Evolutionary conservation across 2,113 vertebrate genomes (phyloP).

Genomic region (Dissostichus mawsoni): DNA sequence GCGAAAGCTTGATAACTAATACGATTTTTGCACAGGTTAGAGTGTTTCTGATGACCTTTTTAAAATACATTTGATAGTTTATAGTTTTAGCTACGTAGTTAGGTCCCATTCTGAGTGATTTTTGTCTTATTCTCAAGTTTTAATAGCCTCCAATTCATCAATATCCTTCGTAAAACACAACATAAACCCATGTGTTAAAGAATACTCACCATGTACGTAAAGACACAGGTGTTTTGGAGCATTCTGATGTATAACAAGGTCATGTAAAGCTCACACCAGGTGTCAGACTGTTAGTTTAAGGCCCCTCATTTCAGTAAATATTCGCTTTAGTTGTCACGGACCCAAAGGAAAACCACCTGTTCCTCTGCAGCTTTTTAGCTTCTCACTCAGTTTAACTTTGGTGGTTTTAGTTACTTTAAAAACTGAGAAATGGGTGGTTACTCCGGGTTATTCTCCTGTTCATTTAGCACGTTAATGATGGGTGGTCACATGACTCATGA

Average conservation of each 20-base stretch:
- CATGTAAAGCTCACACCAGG: not conserved
- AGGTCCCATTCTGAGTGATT: too few relatives aligned
- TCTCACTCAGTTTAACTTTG: not conserved
- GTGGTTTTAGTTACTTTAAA: not conserved
- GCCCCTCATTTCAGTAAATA: not conserved
- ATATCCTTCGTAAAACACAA: too few relatives aligned
- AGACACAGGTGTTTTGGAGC: not conserved
- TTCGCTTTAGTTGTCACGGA: not conserved
- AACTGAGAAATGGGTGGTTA: not conserved
- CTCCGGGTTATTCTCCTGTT: not conserved
- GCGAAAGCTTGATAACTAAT: too few relatives aligned
- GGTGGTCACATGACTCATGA: constrained; percentile 16
- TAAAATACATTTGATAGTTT: too few relatives aligned
- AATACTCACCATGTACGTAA: not conserved
- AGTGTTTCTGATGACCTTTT: too few relatives aligned
- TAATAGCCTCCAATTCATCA: too few relatives aligned
- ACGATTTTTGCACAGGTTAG: too few relatives aligned
- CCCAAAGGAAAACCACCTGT: constrained; percentile 14
- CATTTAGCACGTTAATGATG: constrained; percentile 13
- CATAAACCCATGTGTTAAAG: too few relatives aligned
- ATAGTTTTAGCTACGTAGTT: too few relatives aligned
- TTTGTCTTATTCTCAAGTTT: too few relatives aligned
- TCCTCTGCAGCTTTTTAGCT: not conserved
- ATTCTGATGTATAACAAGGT: not conserved
- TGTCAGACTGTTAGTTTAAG: not conserved